Conservation (phyloP, 2,797 vertebrate species). For the Falco peregrinus region DNA sequence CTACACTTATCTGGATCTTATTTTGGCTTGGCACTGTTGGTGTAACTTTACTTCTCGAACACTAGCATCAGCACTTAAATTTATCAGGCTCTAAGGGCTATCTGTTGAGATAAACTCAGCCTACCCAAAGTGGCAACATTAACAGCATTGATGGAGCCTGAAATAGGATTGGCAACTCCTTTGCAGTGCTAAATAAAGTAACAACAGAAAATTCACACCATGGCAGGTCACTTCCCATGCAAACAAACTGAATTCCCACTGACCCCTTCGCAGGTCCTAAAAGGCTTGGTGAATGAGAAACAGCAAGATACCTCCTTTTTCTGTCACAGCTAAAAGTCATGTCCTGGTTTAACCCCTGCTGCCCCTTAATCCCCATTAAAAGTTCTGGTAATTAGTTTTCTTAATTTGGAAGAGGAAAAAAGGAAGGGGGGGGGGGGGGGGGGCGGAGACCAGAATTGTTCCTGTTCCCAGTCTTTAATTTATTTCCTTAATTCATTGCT, state of each 20-base stretch:
- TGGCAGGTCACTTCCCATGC: neutral
- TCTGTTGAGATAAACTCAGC: slow-evolving; percentile 5
- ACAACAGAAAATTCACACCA: neutral
- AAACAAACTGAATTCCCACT: neutral
- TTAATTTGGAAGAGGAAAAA: neutral
- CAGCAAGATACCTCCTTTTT: neutral
- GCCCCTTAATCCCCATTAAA: neutral
- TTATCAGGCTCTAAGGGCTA: slow-evolving; percentile 4
- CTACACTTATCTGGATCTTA: neutral
- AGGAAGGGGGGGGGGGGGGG: neutral
- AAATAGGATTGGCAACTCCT: neutral
- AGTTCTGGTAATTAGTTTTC: neutral
- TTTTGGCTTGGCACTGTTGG: neutral
- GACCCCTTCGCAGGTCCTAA: neutral
- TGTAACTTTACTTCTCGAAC: neutral
- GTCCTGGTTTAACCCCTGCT: neutral
- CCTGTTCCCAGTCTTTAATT: neutral
- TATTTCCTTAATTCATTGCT: neutral
- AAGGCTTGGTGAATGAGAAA: neutral
- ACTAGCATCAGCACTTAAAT: neutral
- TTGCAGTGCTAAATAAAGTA: neutral
- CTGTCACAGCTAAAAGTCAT: neutral
- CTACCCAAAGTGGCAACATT: neutral
- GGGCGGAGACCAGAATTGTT: neutral
- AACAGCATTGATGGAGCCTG: neutral